These are phyloP conservation scores for Malaclemys terrapin DNA, from an alignment of 2,113 vertebrate genomes.

Conservation along the genomic window DNA sequence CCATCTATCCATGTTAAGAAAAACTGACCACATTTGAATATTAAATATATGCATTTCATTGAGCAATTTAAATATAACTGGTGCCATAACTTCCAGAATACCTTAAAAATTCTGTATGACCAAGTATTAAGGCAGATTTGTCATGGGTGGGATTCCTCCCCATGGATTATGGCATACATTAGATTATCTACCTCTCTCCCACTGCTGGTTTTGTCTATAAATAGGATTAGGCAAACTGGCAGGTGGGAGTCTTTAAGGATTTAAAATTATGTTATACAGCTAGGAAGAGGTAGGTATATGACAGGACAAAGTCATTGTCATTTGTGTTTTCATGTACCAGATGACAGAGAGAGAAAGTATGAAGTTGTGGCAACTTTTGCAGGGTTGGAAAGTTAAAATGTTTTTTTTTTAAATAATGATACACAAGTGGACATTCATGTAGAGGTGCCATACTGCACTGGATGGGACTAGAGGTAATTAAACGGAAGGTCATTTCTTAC, in stretches of 20 bases:
- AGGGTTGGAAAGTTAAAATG: accelerated
- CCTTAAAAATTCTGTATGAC: background rate
- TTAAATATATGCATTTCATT: background rate
- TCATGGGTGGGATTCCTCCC: background rate
- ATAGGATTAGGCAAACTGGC: background rate
- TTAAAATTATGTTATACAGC: background rate
- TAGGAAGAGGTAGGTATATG: background rate
- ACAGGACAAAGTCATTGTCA: background rate
- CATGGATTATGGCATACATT: background rate
- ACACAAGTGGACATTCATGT: background rate
- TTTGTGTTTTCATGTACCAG: background rate
- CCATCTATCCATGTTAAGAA: background rate
- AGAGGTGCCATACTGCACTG: background rate
- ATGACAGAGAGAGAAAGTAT: background rate
- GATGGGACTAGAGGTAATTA: background rate
- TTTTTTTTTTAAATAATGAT: background rate
- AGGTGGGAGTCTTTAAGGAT: background rate
- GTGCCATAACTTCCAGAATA: background rate
- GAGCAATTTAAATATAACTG: background rate
- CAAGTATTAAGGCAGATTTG: background rate
- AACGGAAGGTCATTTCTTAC: background rate
- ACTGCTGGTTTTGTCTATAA: background rate
- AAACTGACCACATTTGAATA: background rate
- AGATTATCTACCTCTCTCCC: background rate
- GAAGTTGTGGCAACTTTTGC: background rate